Conservation (phyloP, 2,113 vertebrate species). For the Egretta garzetta region DNA sequence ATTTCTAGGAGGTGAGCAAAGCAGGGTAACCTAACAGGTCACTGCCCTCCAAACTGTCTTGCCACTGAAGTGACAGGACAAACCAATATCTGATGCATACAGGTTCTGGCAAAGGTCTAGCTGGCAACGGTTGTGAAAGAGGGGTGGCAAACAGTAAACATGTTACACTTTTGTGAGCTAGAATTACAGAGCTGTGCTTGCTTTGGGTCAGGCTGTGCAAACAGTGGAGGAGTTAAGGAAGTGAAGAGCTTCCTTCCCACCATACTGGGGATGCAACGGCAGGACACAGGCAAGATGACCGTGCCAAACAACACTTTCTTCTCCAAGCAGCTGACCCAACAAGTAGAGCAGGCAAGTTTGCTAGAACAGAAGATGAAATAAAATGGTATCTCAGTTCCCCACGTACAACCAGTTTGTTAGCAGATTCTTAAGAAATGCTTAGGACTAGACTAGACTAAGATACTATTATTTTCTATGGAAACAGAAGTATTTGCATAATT, state of each 20-base stretch:
- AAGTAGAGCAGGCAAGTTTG: not conserved
- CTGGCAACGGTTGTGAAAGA: not conserved
- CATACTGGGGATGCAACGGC: not conserved
- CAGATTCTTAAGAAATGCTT: not conserved
- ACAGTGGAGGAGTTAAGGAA: not conserved
- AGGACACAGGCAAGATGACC: not conserved
- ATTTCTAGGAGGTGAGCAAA: accelerated
- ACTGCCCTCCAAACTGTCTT: not conserved
- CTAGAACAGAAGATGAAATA: not conserved
- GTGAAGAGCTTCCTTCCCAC: not conserved
- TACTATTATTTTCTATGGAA: not conserved
- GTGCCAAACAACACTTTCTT: not conserved
- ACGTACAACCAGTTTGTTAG: not conserved
- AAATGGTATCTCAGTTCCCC: not conserved
- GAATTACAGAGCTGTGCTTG: not conserved
- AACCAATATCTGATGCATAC: accelerated
- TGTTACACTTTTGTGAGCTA: not conserved
- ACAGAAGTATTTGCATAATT: not conserved
- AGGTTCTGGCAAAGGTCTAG: not conserved
- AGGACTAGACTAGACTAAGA: not conserved
- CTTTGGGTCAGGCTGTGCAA: not conserved
- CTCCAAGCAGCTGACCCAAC: not conserved
- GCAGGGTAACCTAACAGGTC: not conserved
- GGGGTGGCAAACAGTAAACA: not conserved
- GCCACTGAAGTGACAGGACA: accelerated